Evolutionary conservation across 2,888 invertebrate genomes (phyloP), one percentile per base, ranked within the genome.

Genomic region (Odontocerum albicorne): DNA sequence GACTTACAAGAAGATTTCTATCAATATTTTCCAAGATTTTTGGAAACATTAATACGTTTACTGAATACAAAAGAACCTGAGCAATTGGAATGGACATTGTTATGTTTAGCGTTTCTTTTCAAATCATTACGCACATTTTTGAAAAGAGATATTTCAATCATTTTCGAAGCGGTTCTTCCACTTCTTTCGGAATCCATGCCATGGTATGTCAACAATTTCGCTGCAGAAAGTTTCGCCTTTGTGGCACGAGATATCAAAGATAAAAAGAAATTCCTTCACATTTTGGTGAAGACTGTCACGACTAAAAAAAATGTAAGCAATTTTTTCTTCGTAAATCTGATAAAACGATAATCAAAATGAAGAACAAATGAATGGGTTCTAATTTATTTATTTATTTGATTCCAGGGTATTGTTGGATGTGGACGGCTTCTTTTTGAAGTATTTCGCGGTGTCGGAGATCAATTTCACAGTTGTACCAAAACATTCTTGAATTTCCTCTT

Each of bases 161-260:
- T 94, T 0, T 83, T 92, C 60, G 82, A 83, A 61, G 77, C 83
- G 40, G 79, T 92, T 6, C 69, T 91, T 27, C 91, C 92, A 0
- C 72, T 96, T 3, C 70, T 96, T 31, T 87, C 88, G 63, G 86
- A 87, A 46, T 75, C 78, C n/a, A 85, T 87, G 65, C 90, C 92
- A 17, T 83, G 84, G 59, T 93, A 95, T 67, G 86, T 97, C 16
- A 88, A 90, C 63, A 89, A 89, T 66, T 98, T 97, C 82, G 95
- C 96, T 3, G 93, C 95, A 0, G 96, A 97, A 73, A 92, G 95
- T 71, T 96, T 97, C 79, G 90, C 96, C 1, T 97, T 94, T 77
- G 88, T 98, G 1, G 90, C 94, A 2, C 80, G 96, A 62, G 93
- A 93, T 78, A 86, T 92, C 8, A 87, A 85, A 63, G 90, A 95